Conservation (phyloP, 2,113 vertebrate species). For the Pygoscelis antarcticus region DNA sequence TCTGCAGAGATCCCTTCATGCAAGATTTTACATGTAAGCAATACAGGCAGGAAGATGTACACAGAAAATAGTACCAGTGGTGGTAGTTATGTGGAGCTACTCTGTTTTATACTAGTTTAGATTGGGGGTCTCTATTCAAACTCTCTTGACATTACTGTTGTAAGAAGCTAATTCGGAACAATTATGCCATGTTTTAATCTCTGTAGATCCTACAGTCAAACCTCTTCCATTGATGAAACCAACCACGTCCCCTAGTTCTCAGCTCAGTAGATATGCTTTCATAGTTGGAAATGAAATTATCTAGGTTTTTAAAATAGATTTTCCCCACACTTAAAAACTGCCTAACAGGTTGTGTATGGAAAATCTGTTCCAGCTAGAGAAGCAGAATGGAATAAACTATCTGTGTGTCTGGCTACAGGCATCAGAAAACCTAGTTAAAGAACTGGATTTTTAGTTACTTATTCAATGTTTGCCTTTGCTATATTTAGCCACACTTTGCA, state of each 20-base stretch:
- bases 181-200: not conserved
- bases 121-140: not conserved
- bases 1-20: not conserved
- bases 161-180: not conserved
- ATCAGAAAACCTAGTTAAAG: not conserved
- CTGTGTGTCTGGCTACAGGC: not conserved
- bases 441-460: not conserved
- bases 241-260: not conserved
- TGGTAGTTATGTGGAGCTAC: not conserved
- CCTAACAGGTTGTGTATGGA: not conserved
- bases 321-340: not conserved
- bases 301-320: not conserved
- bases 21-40: not conserved
- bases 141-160: not conserved
- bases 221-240: not conserved
- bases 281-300: not conserved
- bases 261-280: not conserved
- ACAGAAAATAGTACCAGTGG: not conserved
- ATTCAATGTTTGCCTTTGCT: not conserved
- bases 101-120: not conserved
- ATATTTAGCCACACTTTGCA: not conserved
- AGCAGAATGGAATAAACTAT: not conserved
- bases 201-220: not conserved
- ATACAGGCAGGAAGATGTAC: not conserved
- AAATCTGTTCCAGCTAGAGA: not conserved